Percentiles rank a stretch among this genome's conserved stretches.
Conservation (phyloP, 2,888 invertebrate genomes). For the Cremastinae sp. region DNA sequence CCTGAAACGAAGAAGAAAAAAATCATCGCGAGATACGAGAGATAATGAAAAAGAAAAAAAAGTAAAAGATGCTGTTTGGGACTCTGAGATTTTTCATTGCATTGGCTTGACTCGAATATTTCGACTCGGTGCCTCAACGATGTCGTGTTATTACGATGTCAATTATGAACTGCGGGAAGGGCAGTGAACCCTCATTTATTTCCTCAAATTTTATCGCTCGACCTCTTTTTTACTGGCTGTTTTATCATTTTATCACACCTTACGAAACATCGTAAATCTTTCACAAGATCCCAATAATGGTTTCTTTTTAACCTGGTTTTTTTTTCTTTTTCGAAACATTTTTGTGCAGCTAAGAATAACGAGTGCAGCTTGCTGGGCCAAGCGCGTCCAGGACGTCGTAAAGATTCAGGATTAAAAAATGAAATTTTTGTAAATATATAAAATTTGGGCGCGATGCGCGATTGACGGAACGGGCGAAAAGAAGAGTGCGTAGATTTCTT, state of each 20-base stretch:
- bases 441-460: constrained; percentile 35
- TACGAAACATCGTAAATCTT: constrained; percentile 27
- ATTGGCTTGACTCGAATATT: constrained; percentile 30
- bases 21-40: neutral
- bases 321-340: neutral
- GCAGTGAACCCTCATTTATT: neutral
- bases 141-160: neutral
- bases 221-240: constrained; percentile 18
- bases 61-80: constrained; percentile 24
- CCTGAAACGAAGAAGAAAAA: too few relatives aligned
- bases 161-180: constrained; percentile 25
- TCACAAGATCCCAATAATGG: constrained; percentile 34
- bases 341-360: constrained; percentile 24
- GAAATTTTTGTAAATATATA: constrained; percentile 56
- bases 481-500: constrained; percentile 3
- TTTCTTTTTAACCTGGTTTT: constrained; percentile 9
- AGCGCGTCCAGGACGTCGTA: constrained; percentile 29
- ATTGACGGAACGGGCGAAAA: neutral
- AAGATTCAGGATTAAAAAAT: constrained; percentile 54
- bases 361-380: constrained; percentile 40
- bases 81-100: constrained; percentile 7
- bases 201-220: constrained; percentile 13
- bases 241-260: constrained; percentile 14
- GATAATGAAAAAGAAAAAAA: neutral
- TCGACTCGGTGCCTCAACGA: constrained; percentile 33